Conservation (phyloP, 2,113 vertebrate species). For the Octodon degus region DNA sequence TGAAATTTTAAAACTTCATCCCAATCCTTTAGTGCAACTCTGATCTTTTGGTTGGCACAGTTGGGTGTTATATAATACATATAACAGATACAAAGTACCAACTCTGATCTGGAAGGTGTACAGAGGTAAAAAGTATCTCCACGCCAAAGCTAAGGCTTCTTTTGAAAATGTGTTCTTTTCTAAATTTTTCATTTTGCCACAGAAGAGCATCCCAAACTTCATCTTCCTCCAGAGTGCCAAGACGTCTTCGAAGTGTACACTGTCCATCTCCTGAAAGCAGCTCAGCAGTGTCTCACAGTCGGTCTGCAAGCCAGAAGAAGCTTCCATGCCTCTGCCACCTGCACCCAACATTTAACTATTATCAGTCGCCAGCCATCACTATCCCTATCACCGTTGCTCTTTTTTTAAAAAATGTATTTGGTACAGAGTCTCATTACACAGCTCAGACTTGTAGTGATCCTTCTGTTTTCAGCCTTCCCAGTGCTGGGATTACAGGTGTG, state of each 20-base stretch:
- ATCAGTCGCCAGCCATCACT: fast-evolving
- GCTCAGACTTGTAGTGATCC: no score
- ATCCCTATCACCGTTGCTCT: fast-evolving
- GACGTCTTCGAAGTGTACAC: slow-evolving; percentile 93
- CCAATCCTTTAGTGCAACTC: slow-evolving; percentile 94
- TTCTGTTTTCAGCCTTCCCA: no score
- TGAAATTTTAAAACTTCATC: slow-evolving; percentile 90
- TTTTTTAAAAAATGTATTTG: slow-evolving; percentile 14
- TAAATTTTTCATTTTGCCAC: slow-evolving; percentile 87
- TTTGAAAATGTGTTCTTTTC: slow-evolving; percentile 89
- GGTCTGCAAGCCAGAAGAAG: slow-evolving; percentile 79
- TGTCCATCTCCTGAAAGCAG: slow-evolving; percentile 90
- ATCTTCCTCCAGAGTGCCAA: slow-evolving; percentile 90
- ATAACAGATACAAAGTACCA: slow-evolving; percentile 94
- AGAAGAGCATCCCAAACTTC: slow-evolving; percentile 91
- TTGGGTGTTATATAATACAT: slow-evolving; percentile 91
- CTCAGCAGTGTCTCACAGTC: slow-evolving; percentile 92
- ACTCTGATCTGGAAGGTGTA: slow-evolving; percentile 96
- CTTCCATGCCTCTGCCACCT: neutral
- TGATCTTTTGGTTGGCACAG: slow-evolving; percentile 91
- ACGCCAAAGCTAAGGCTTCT: slow-evolving; percentile 87
- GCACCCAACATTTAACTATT: fast-evolving
- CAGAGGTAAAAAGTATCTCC: slow-evolving; percentile 91
- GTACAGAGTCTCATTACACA: no score
- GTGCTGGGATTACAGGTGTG: no score